A percentile compares a stretch with the other conserved stretches of the same genome.
phyloP scores from a whole-genome alignment of 2,113 vertebrate genomes.

The Sakesphorus luctuosus region DNA sequence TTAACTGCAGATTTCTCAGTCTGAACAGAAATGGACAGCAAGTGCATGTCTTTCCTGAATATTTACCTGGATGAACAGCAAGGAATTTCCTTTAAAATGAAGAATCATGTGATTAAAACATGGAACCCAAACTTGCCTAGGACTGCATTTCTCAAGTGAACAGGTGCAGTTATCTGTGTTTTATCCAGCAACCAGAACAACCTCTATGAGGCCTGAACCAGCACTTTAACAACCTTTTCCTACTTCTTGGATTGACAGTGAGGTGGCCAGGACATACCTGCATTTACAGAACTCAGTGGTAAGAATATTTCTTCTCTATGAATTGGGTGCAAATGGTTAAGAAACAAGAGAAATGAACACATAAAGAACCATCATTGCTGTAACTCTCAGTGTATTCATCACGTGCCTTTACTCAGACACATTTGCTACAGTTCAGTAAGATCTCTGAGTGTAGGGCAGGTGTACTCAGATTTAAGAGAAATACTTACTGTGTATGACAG shows the following conservation, averaged over 20 bases:
- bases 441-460: background rate
- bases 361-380: background rate
- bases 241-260: background rate
- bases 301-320: background rate
- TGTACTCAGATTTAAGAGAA: background rate
- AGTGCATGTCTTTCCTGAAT: background rate
- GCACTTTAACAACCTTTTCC: background rate
- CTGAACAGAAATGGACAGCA: background rate
- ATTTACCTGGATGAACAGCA: background rate
- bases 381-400: background rate
- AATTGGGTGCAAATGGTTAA: background rate
- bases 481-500: constrained; percentile 89
- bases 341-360: background rate
- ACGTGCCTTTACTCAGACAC: background rate
- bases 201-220: background rate
- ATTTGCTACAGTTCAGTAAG: background rate
- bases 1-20: background rate
- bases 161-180: background rate
- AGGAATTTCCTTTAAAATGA: background rate
- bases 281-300: background rate
- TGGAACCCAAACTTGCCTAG: background rate
- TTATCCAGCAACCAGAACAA: background rate
- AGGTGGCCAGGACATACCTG: background rate
- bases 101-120: background rate
- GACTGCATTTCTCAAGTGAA: background rate